These are phyloP conservation scores for Cheilosia grossa DNA, from an alignment of 2,888 invertebrate genomes.

Conservation along the genomic window DNA sequence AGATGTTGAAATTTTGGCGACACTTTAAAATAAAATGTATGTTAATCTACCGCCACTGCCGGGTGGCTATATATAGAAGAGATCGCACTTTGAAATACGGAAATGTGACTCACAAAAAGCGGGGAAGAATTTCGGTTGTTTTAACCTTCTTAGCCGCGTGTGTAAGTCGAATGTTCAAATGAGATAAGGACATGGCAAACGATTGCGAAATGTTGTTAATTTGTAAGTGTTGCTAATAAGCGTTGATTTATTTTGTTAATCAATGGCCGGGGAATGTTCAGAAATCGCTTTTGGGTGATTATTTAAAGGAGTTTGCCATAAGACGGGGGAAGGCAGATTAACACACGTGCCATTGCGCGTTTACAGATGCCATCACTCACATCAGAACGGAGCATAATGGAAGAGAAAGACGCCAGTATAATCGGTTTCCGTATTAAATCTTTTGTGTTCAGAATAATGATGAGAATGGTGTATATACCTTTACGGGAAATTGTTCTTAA, in stretches of 20 bases:
- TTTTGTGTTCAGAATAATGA: no score
- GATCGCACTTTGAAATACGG: slow-evolving; percentile 23
- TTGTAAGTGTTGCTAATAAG: slow-evolving; percentile 19
- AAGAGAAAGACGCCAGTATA: no score
- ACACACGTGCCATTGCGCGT: not conserved
- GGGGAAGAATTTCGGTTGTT: not conserved
- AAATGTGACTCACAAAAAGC: slow-evolving; percentile 22
- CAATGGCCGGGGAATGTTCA: not conserved
- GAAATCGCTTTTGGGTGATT: not conserved
- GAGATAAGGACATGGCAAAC: slow-evolving; percentile 35
- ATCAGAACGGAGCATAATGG: no score
- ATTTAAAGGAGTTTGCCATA: not conserved
- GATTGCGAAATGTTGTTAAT: not conserved
- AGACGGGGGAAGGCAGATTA: not conserved
- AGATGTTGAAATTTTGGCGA: slow-evolving; percentile 26
- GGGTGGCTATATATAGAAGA: slow-evolving; percentile 24
- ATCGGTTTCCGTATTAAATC: no score
- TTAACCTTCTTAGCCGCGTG: not conserved
- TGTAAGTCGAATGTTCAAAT: slow-evolving; percentile 1
- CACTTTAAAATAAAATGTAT: slow-evolving; percentile 23
- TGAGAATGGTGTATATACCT: no score
- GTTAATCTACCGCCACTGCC: not conserved
- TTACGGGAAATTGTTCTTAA: no score
- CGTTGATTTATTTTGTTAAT: not conserved
- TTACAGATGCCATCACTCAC: no score